Percentiles rank a stretch among this genome's conserved stretches.
phyloP scores from a whole-genome alignment of 2,113 vertebrate species.

The Blennius ocellaris region DNA sequence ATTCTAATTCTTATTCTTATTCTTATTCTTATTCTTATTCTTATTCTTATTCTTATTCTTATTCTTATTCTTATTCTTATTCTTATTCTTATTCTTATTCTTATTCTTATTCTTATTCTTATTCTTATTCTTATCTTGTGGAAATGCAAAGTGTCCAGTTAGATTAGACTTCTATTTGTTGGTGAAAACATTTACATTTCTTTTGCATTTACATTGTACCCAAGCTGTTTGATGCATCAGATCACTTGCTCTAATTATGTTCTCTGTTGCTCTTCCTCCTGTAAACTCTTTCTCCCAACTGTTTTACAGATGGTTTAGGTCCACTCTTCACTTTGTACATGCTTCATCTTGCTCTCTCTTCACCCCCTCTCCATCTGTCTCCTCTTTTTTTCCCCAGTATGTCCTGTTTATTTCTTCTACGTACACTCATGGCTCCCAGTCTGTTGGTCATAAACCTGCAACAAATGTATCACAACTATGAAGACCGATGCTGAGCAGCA shows the following conservation, averaged over 20 bases:
- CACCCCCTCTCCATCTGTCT: constrained; percentile 79
- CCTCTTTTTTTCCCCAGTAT: constrained; percentile 32
- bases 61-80: no score
- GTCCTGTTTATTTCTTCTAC: constrained; percentile 58
- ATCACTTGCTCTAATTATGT: constrained; percentile 6
- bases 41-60: no score
- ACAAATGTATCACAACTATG: constrained; percentile 36
- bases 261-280: constrained; percentile 32
- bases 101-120: no score
- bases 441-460: constrained; percentile 45
- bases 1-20: no score
- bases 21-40: no score
- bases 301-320: constrained; percentile 77
- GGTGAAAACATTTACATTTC: no score
- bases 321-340: constrained; percentile 61
- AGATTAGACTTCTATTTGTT: no score
- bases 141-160: no score
- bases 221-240: constrained; percentile 3
- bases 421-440: constrained; percentile 60
- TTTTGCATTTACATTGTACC: no score
- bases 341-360: constrained; percentile 59
- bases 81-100: no score
- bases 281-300: constrained; percentile 51
- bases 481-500: constrained; percentile 5
- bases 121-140: no score